A percentile compares a stretch with the other conserved stretches of the same genome.
Conservation (phyloP, 2,113 vertebrate genomes). For the Pachyramphus minor region DNA sequence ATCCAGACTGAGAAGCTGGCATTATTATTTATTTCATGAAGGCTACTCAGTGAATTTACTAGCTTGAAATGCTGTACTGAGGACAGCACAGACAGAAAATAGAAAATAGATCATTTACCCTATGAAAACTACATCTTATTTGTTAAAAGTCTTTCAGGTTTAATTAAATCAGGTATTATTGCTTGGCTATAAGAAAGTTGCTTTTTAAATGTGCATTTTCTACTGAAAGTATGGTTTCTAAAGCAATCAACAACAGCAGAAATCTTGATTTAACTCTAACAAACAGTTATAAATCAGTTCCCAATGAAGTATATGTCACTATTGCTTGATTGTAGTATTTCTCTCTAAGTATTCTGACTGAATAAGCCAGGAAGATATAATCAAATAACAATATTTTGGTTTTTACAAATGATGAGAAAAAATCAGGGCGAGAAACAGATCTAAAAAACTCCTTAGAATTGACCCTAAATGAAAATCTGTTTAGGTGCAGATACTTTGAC, state of each 20-base stretch:
- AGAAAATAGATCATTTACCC: background rate
- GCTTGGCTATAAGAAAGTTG: background rate
- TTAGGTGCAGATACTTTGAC: conserved; percentile 39
- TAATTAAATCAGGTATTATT: background rate
- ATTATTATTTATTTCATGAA: background rate
- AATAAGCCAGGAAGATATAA: background rate
- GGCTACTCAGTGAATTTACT: background rate
- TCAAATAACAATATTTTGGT: background rate
- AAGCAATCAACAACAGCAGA: background rate
- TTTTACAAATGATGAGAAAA: background rate
- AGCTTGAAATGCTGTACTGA: background rate
- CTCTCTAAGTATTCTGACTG: background rate
- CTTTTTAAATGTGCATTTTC: background rate
- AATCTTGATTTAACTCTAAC: background rate
- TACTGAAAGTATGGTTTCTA: background rate
- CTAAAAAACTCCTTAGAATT: conserved; percentile 28
- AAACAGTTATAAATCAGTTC: background rate
- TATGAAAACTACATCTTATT: background rate
- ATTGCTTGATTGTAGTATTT: background rate
- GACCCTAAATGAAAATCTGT: conserved; percentile 57
- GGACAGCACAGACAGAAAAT: background rate
- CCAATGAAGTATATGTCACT: background rate
- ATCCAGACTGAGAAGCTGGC: background rate
- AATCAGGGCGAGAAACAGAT: background rate
- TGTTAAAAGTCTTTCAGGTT: background rate